A percentile compares a stretch with the other conserved stretches of the same genome.
These are phyloP conservation scores for Gadus macrocephalus DNA, from an alignment of 2,113 vertebrate species.

Conservation along the genomic window DNA sequence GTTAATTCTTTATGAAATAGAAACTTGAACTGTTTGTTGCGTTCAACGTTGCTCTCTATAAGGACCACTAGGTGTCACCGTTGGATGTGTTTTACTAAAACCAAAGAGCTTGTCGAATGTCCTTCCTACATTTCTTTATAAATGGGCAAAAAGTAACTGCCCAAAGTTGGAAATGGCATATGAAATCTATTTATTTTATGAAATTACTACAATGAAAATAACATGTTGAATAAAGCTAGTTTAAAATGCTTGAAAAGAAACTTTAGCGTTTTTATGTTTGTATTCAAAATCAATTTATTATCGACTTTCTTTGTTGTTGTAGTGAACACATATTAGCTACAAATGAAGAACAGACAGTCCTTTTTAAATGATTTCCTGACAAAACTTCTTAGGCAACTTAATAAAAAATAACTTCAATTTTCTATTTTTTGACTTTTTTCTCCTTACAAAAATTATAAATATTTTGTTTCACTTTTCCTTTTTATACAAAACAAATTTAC, in stretches of 20 bases:
- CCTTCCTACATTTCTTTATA: background rate
- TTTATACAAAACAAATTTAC: slow-evolving; percentile 72
- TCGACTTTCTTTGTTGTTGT: slow-evolving; percentile 61
- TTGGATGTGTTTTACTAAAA: slow-evolving; percentile 24
- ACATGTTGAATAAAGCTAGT: no score
- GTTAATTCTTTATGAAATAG: background rate
- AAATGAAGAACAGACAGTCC: slow-evolving; percentile 63
- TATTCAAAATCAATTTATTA: slow-evolving; percentile 75
- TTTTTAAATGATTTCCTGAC: slow-evolving; percentile 50
- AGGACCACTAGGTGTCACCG: slow-evolving; percentile 54
- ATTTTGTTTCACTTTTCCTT: slow-evolving; percentile 70
- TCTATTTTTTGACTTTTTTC: slow-evolving; percentile 45
- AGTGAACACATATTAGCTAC: slow-evolving; percentile 65
- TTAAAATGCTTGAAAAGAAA: no score
- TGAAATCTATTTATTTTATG: slow-evolving; percentile 15
- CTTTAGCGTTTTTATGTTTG: slow-evolving; percentile 10
- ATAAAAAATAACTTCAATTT: slow-evolving; percentile 71
- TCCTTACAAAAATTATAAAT: slow-evolving; percentile 80
- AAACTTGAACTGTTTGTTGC: no score
- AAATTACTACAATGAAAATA: background rate
- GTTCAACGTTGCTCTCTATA: background rate
- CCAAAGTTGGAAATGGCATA: slow-evolving; percentile 22
- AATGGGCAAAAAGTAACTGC: background rate
- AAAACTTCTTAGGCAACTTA: slow-evolving; percentile 58
- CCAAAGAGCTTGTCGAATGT: background rate